phyloP scores from a whole-genome alignment of 2,113 vertebrate species.

The Odocoileus hemionus region DNA sequence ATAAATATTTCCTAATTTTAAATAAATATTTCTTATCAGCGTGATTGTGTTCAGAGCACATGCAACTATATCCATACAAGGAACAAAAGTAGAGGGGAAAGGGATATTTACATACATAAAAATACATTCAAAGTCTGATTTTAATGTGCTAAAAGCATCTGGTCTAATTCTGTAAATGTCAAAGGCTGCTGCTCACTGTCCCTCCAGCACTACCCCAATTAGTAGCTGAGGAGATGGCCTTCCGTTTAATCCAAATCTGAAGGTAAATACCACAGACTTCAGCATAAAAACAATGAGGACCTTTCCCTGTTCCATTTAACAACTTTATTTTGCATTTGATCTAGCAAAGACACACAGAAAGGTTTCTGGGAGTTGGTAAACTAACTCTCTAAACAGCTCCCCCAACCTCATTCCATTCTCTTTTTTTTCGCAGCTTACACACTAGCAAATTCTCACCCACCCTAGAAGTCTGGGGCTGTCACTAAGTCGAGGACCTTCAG shows the following conservation, averaged over 20 bases:
- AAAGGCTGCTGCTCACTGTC: background rate
- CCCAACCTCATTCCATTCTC: background rate
- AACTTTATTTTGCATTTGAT: conserved; percentile 19
- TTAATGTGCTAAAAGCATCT: conserved; percentile 13
- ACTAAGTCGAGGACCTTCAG: background rate
- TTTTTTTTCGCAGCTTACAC: background rate
- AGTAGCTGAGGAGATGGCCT: background rate
- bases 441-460: background rate
- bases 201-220: background rate
- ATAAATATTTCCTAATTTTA: conserved; percentile 52
- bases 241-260: background rate
- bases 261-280: conserved; percentile 35
- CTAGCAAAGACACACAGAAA: background rate
- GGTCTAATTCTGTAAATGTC: conserved; percentile 44
- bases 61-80: conserved; percentile 37
- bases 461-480: background rate
- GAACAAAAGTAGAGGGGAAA: background rate
- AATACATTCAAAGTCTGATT: conserved; percentile 17
- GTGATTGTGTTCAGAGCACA: background rate
- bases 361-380: background rate
- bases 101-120: conserved; percentile 27
- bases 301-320: background rate
- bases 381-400: background rate
- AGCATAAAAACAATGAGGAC: background rate
- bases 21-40: conserved; percentile 59